phyloP scores from a whole-genome alignment of 2,113 vertebrate species.

The Hydropotes inermis region DNA sequence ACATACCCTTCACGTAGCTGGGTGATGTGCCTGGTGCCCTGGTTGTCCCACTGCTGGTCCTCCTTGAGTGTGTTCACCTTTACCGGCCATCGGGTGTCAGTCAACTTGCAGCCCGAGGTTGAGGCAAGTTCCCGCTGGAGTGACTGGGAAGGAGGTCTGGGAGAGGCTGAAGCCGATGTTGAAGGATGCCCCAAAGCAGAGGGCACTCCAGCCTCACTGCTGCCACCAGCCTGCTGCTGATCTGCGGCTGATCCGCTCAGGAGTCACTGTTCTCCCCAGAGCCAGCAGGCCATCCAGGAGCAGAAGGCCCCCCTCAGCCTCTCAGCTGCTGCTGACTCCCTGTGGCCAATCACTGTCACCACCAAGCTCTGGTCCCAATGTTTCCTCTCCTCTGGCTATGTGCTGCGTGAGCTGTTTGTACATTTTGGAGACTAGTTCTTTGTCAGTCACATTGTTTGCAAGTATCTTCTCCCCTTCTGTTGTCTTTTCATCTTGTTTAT shows the following conservation, averaged over 20 bases:
- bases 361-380: not conserved
- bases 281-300: not conserved
- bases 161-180: not conserved
- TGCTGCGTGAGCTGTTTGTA: accelerated
- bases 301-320: not conserved
- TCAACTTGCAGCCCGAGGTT: accelerated
- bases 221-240: not conserved
- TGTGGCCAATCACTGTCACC: not conserved
- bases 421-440: not conserved
- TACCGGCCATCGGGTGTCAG: not conserved
- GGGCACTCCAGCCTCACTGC: not conserved
- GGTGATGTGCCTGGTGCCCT: accelerated
- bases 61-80: not conserved
- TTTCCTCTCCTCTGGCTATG: not conserved
- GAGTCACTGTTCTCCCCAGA: not conserved
- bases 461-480: not conserved
- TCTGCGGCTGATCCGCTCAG: accelerated
- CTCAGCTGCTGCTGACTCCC: not conserved
- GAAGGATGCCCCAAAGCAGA: not conserved
- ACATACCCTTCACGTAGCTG: not conserved
- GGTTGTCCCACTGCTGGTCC: not conserved
- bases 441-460: not conserved
- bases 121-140: not conserved
- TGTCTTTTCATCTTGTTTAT: not conserved
- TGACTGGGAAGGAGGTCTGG: not conserved